Percentiles rank a stretch among this genome's conserved stretches.
phyloP scores from a whole-genome alignment of 2,113 vertebrate species.

The Dasyprocta punctata region DNA sequence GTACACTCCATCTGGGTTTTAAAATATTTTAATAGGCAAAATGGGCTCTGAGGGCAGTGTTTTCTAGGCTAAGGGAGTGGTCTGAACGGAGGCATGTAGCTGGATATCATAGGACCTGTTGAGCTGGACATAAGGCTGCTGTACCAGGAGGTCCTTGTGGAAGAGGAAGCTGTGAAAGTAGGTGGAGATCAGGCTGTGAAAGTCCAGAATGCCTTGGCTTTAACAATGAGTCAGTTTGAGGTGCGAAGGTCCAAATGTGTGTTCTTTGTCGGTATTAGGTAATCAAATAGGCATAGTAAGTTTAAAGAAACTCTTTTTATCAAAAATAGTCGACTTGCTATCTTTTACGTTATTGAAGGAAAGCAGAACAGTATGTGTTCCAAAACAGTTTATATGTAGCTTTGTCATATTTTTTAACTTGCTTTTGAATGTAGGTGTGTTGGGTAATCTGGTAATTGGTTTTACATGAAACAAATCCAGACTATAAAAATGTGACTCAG shows the following conservation, averaged over 20 bases:
- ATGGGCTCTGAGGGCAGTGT: neutral
- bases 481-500: constrained; percentile 63
- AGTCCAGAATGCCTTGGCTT: constrained; percentile 35
- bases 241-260: constrained; percentile 38
- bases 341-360: neutral
- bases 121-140: neutral
- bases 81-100: neutral
- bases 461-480: constrained; percentile 57
- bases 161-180: constrained; percentile 49
- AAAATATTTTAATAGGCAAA: constrained; percentile 30
- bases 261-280: neutral
- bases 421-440: constrained; percentile 60
- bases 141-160: constrained; percentile 34
- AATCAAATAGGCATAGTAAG: neutral
- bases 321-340: neutral
- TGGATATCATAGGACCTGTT: constrained; percentile 42
- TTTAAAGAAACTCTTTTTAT: constrained; percentile 14
- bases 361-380: neutral
- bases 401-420: constrained; percentile 55
- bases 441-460: constrained; percentile 63
- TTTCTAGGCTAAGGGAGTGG: neutral
- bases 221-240: constrained; percentile 67
- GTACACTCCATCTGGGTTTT: constrained; percentile 28
- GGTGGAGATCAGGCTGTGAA: constrained; percentile 25
- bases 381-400: neutral